phyloP scores from a whole-genome alignment of 2,113 vertebrate genomes.

The Procavia capensis region DNA sequence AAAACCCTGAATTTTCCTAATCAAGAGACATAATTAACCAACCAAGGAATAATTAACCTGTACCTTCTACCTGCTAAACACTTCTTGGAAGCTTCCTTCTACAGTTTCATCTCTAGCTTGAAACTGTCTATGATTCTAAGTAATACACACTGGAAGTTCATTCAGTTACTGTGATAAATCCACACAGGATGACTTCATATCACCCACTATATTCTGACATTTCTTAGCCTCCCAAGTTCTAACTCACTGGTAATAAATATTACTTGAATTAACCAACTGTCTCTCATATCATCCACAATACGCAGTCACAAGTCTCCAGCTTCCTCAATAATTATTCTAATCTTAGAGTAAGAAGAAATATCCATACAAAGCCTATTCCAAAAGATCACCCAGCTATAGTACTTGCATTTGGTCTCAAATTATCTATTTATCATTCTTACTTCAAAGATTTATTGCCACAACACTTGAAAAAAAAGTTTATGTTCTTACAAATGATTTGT shows the following conservation, averaged over 20 bases:
- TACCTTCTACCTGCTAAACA: conserved; percentile 10
- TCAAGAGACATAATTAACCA: conserved; percentile 30
- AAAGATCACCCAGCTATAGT: background rate
- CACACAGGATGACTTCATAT: background rate
- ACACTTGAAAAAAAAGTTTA: background rate
- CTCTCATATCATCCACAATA: background rate
- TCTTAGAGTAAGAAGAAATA: conserved; percentile 39
- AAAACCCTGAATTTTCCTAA: conserved; percentile 38
- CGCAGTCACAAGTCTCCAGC: background rate
- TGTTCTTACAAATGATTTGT: conserved; percentile 97
- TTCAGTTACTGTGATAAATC: background rate
- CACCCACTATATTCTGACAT: background rate
- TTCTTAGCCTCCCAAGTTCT: background rate
- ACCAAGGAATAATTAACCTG: background rate
- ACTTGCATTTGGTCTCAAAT: background rate
- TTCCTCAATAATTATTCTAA: conserved; percentile 16
- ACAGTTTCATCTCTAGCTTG: background rate
- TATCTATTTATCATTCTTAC: background rate
- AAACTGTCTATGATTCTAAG: background rate
- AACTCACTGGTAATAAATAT: background rate
- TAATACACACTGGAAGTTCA: background rate
- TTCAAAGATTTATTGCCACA: conserved; percentile 34
- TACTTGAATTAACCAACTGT: background rate
- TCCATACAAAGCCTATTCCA: conserved; percentile 7
- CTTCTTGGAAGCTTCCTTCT: background rate